Evolutionary conservation across 1,140 invertebrate genomes (phyloP), one percentile per base, ranked within the genome.

Genomic region (Scaptomyza montana): DNA sequence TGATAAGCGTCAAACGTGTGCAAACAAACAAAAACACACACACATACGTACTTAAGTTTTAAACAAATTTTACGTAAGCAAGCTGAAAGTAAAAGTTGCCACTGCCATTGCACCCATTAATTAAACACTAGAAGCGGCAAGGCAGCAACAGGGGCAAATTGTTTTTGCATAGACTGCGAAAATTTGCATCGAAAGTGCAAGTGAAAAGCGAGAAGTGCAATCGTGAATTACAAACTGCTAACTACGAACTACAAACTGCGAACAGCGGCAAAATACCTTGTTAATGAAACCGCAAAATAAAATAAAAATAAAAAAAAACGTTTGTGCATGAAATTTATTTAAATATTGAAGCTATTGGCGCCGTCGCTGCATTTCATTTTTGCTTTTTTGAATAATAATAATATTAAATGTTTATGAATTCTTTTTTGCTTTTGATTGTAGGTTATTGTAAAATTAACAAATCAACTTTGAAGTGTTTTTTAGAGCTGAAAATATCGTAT

Each of bases 131-230:
- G 7, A 39, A 68, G 47, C 21, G 21, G 3, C 21, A 25, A 25
- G 43, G 25, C 28, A 9, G 53, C 53, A 50, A 3, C 9, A 13
- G n/a, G 9, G 33, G 7, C 16, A 46, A 19, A 51, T 41, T 55
- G 60, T 80, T 69, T 78, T 81, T 77, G 63, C 78, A 57, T 80
- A 64, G 64, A 45, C 45, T 39, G 76, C 80, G 8, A 36, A 74
- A 82, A 84, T 87, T 81, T 85, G 80, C 80, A 85, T 85, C 78
- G 61, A 89, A 87, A 87, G 76, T 46, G 82, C 84, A 87, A 87
- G 82, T 87, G 82, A 82, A 89, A 87, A 87, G 33, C 78, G 74
- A 67, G 60, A 81, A 80, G 56, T 71, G 78, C 78, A 80, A 80
- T 80, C 68, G 73, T 62, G 56, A 59, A 36, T 59, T 19, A 56